Evolutionary conservation across 2,113 vertebrate genomes (phyloP).

Genomic region (Saguinus midas): DNA sequence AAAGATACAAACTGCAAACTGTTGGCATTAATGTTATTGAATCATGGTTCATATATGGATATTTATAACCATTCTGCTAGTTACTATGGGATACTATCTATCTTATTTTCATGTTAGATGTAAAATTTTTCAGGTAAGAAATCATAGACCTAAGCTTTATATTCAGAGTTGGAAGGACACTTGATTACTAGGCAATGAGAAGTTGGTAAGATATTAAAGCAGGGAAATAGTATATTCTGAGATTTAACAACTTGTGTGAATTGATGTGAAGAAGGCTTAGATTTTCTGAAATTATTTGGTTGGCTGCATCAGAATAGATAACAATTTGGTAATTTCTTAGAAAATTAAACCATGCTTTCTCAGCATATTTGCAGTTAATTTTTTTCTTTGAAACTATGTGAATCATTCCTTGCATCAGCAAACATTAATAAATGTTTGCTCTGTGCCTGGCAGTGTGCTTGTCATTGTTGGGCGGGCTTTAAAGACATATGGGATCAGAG

Average conservation of each 20-base stretch:
- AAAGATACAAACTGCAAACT: neutral
- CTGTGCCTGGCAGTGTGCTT: neutral
- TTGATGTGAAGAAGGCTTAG: neutral
- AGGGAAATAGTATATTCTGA: neutral
- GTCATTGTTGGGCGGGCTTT: neutral
- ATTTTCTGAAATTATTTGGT: slow-evolving; percentile 2
- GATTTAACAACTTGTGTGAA: neutral
- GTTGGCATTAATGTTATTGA: neutral
- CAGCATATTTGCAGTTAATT: neutral
- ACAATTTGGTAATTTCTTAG: neutral
- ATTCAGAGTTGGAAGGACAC: neutral
- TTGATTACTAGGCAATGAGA: neutral
- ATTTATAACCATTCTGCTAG: neutral
- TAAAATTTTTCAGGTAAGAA: neutral
- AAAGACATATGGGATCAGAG: neutral
- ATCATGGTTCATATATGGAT: neutral
- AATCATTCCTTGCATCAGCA: neutral
- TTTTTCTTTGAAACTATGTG: slow-evolving; percentile 9
- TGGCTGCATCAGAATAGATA: neutral
- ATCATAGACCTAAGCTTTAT: neutral
- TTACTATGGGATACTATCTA: neutral
- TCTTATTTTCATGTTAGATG: slow-evolving; percentile 7
- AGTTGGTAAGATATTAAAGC: slow-evolving; percentile 18
- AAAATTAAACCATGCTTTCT: neutral
- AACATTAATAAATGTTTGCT: neutral